Evolutionary conservation across 2,113 vertebrate genomes (phyloP), one percentile per base, ranked within the genome.

Genomic region (Clarias batrachus): DNA sequence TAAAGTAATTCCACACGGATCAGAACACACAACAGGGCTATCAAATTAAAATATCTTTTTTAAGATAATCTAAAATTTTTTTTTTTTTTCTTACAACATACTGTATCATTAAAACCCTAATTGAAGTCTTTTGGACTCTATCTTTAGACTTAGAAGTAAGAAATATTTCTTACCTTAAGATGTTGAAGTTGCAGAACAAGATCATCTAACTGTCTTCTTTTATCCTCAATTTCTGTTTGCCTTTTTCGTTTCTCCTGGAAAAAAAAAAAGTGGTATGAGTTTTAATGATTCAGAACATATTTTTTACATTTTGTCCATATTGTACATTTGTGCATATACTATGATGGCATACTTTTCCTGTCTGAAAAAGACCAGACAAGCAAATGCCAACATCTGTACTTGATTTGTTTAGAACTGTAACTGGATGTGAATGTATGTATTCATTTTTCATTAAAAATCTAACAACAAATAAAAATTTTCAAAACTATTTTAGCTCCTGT

Each of bases 171-270:
- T 96, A 99, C 98, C 97, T 97, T 99, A 91, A 97, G 96, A 94
- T 99, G 97, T 92, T 99, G 98, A 90, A 98, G 95, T 90, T 98
- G 97, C 88, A 99, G 95, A 90, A 98, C 96, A 93, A 98, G 95
- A 85, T 98, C 97, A 85, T 99, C 98, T 5, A 99, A 96, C 94
- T 99, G 96, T 78, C 95, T 94, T 90, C 97, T 95, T 93, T 98
- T 99, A 91, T 96, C 95, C 93, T 99, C 97, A 92, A 99, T 99
- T 94, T 98, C 98, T 57, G 96, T 95, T 96, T 99, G 98, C 52
- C 97, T 93, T 95, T 98, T 99, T 91, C 97, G 94, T 94, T 99
- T 99, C 93, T 99, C 97, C 98, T 99, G 94, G 60, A 91, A 92
- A 92, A 95, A 91, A 93, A 89, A 30, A 80, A 37, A 11, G 60